These are phyloP conservation scores for Gastrophryne carolinensis DNA, from an alignment of 2,797 vertebrate species.

Conservation along the genomic window DNA sequence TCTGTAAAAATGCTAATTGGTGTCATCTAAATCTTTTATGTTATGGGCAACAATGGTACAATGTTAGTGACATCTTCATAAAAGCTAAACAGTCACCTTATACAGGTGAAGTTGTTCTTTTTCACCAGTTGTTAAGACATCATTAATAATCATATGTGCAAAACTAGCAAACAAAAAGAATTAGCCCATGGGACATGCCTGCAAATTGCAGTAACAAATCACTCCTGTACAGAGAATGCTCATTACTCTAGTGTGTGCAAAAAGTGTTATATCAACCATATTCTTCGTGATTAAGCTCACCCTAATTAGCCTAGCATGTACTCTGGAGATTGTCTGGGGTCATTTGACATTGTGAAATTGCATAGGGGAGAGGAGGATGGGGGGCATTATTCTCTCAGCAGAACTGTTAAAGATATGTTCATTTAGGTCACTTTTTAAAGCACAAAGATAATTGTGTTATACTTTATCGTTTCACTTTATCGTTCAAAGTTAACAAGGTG, in stretches of 20 bases:
- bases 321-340: slow-evolving; percentile 77
- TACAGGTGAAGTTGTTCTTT: slow-evolving; percentile 70
- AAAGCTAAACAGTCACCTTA: slow-evolving; percentile 17
- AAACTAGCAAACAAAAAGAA: slow-evolving; percentile 92
- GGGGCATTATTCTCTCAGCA: slow-evolving; percentile 56
- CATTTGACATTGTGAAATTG: slow-evolving; percentile 72
- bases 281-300: slow-evolving; percentile 88
- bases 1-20: too few relatives aligned
- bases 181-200: slow-evolving; percentile 91
- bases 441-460: background rate
- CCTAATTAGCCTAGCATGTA: slow-evolving; percentile 97
- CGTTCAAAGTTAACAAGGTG: background rate
- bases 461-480: background rate
- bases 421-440: slow-evolving; percentile 54
- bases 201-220: slow-evolving; percentile 93
- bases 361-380: slow-evolving; percentile 55
- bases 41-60: too few relatives aligned
- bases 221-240: slow-evolving; percentile 80
- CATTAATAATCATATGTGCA: slow-evolving; percentile 91
- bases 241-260: slow-evolving; percentile 89
- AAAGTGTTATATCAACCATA: slow-evolving; percentile 95
- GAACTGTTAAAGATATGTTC: slow-evolving; percentile 56
- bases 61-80: background rate
- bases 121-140: slow-evolving; percentile 78
- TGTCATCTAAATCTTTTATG: too few relatives aligned